phyloP scores from a whole-genome alignment of 2,888 invertebrate genomes.

The Chrysodeixis includens region DNA sequence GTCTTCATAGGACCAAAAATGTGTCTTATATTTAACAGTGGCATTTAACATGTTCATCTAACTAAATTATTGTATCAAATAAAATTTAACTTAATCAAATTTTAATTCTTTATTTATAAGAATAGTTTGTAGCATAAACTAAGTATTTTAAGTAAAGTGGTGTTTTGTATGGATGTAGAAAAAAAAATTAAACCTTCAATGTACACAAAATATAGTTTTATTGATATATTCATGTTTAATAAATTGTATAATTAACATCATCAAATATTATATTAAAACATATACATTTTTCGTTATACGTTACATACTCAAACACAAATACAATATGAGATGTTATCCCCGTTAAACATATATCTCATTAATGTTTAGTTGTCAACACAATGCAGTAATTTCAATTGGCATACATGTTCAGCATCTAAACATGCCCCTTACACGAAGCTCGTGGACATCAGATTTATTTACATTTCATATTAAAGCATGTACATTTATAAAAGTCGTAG shows the following conservation, averaged over 20 bases:
- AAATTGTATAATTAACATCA: conserved; percentile 90
- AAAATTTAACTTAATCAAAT: background rate
- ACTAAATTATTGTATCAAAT: background rate
- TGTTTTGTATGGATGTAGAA: conserved; percentile 68
- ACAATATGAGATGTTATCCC: conserved; percentile 89
- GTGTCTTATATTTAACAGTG: conserved; percentile 46
- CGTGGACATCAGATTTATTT: conserved; percentile 81
- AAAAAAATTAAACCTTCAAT: conserved; percentile 82
- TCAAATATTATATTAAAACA: conserved; percentile 90
- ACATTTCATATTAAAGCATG: conserved; percentile 85
- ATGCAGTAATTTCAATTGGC: conserved; percentile 77
- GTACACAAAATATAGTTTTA: conserved; percentile 90
- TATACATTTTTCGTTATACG: conserved; percentile 88
- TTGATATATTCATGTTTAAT: conserved; percentile 90
- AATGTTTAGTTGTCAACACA: conserved; percentile 81
- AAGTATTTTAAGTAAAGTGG: conserved; percentile 47
- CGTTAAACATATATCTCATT: conserved; percentile 81
- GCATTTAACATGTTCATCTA: conserved; percentile 29
- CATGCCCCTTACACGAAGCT: conserved; percentile 78
- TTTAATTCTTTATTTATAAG: background rate
- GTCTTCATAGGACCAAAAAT: conserved; percentile 71
- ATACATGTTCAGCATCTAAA: conserved; percentile 76
- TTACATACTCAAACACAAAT: conserved; percentile 88
- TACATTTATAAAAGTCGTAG: conserved; percentile 81
- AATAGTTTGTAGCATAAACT: conserved; percentile 7